Base-by-base conservation (phyloP, 2,888 invertebrate species). In the Ophion costatus region DNA sequence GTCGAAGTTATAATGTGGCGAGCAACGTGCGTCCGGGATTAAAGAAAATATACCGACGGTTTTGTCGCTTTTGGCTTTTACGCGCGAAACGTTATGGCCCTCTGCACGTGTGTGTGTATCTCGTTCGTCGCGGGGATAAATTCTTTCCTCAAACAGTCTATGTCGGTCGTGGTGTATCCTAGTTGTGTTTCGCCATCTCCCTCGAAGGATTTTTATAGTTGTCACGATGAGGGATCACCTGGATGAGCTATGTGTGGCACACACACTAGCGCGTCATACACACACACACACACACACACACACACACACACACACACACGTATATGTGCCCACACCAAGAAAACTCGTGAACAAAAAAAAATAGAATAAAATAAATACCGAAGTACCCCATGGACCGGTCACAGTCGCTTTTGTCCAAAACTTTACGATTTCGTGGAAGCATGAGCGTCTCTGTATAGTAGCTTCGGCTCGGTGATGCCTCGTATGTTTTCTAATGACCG, bases 371-470 rank as follows among this genome's bases (percentile, higher is more conserved):
- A 76, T 64, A 85, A 79, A 66, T 79, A 71, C 82, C 71, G 14
- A 57, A 38, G 57, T 42, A 76, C 57, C 67, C 42, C 76, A 42
- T 79, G 14, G 51, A 71, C 63, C 78, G 80, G 80, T 70, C 71
- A 74, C 63, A 63, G 76, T 69, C 33, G 80, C 82, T 87, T 76
- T 87, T 87, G 87, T 87, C 85, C 77, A 74, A 84, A 86, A 80
- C 77, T 88, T 89, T 88, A 89, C 89, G 88, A 89, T 89, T 88
- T 89, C 88, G 79, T 69, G 80, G 88, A 88, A 87, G 70, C 71
- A 71, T 82, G 73, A 57, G 57, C 33, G 24, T 73, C 59, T 17
- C 33, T 59, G 29, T 22, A 4, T 33, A 33, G 29, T 70, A 63
- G 67, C 56, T 70, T 38, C 45, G 24, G 75, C n/a, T 61, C 57